Base-by-base conservation (phyloP, 2,888 invertebrate species). In the Chelonus formosanus region DNA sequence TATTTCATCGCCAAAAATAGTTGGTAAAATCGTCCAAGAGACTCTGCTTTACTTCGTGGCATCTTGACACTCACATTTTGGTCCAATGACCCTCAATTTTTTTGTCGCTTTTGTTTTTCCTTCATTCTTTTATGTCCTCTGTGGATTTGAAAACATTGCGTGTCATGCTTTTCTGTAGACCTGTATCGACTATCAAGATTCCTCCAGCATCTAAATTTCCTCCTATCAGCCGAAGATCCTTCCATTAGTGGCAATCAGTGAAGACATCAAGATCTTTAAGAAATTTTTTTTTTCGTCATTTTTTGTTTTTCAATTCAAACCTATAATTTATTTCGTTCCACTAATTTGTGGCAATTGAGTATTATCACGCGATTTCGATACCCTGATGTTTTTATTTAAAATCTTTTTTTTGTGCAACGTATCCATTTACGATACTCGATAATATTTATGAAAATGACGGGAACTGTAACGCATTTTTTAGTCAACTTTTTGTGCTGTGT, bases 1-100 rank as follows among this genome's bases (percentile, higher is more conserved):
- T 75, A 74, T 75, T 77, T 80, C 80, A 80, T 77, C 77, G 80
- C 75, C 76, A 72, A 80, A 80, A 80, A 80, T 80, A 80, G 80
- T 78, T 73, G 65, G 64, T 66, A 65, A 76, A 76, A 77, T 80
- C 76, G 75, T 65, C 73, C 71, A 77, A 73, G 73, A 72, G 70
- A 59, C 61, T 55, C 44, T 20, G 20, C 35, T 20, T 52, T 34
- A 36, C 52, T 47, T 40, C 54, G 50, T 52, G 61, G 56, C 52
- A 66, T 62, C 52, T 32, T 48, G 55, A 60, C 53, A 63, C 63
- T 73, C 74, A 74, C 80, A 79, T 80, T 81, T 81, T 81, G 79
- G 81, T 79, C 75, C 81, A 79, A 78, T 76, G 81, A 81, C 79
- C 80, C 74, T 72, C 61, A 45, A 64, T 47, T 50, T 50, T 43